phyloP scores from a whole-genome alignment of 1,140 invertebrate species.

The Wasmannia auropunctata region DNA sequence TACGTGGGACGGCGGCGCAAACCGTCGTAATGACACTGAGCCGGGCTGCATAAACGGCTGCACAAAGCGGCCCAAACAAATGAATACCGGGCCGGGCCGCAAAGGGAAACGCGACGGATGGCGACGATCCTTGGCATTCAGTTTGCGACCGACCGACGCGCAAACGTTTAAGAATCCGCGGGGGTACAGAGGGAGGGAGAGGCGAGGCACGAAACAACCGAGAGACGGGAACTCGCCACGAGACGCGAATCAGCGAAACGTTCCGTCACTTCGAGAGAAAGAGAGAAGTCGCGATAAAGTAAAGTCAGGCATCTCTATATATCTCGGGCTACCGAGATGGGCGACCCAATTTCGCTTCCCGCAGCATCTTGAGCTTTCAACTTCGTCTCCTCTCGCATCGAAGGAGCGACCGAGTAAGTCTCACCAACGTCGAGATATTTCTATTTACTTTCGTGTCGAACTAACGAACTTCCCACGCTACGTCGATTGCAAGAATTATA shows the following conservation, averaged over 20 bases:
- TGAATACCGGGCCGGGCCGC: conserved; percentile 64
- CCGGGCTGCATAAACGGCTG: conserved; percentile 54
- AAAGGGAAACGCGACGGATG: conserved; percentile 73
- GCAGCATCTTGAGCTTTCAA: conserved; percentile 12
- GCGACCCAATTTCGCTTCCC: conserved; percentile 38
- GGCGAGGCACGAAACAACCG: conserved; percentile 25
- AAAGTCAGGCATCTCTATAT: conserved; percentile 30
- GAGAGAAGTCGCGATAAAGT: conserved; percentile 30
- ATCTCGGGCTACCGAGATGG: too few relatives aligned
- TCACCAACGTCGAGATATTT: not conserved
- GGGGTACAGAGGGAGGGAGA: conserved; percentile 5
- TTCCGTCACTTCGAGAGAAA: not conserved
- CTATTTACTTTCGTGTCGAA: not conserved
- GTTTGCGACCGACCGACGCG: conserved; percentile 61
- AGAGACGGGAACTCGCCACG: conserved; percentile 20
- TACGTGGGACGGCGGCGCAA: not conserved
- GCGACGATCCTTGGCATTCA: conserved; percentile 74
- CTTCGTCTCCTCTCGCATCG: not conserved
- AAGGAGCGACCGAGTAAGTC: not conserved
- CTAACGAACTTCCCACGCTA: not conserved
- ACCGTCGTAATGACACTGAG: not conserved
- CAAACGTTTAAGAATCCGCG: conserved; percentile 70
- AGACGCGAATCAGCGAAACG: conserved; percentile 6
- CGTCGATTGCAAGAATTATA: not conserved
- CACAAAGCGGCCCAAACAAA: conserved; percentile 68